Evolutionary conservation across 2,797 vertebrate species (phyloP), one percentile per base, ranked within the genome.

Genomic region (Poeciliopsis paucimaculata): DNA sequence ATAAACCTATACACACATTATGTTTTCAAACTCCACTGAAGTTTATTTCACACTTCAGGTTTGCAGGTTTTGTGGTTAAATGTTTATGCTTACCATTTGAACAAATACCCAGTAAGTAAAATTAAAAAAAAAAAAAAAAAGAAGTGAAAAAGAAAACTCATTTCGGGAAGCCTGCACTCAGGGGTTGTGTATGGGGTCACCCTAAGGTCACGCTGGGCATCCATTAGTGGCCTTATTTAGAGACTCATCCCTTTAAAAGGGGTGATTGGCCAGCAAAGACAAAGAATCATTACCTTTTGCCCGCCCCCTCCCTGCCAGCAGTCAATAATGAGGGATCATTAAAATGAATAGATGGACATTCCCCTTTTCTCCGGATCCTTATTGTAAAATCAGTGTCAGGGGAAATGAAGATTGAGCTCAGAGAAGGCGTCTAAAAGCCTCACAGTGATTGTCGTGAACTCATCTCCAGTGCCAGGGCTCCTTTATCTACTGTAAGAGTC

Each of bases 261-360:
- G 95, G 91, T 92, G 95, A 95, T 94, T 94, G 94, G 92, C 93
- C 86, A 93, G 94, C 91, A 88, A 94, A 95, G 94, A 94, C 93
- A 95, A 93, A 93, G 95, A 96, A 95, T 95, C 95, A 96, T 95
- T 95, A 96, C 93, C 94, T 92, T 71, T 93, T 91, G 90, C 94
- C 92, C 90, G 87, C 93, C 95, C 94, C 94, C 93, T 94, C 95
- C 90, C 93, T 93, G 91, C 92, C 91, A 94, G 91, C 92, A 94
- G 95, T 96, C 96, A 96, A 96, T 96, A 96, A 95, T 94, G 91
- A 95, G 90, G 90, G 93, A 95, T 96, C 94, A 96, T 96, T 95
- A 96, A 95, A 96, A 96, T 96, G 94, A 96, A 96, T 95, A 96
- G 95, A 96, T 95, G 94, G 94, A 95, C 95, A 93, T 95, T 94